phyloP scores from a whole-genome alignment of 2,797 vertebrate species.

The Chrysocyon brachyurus region DNA sequence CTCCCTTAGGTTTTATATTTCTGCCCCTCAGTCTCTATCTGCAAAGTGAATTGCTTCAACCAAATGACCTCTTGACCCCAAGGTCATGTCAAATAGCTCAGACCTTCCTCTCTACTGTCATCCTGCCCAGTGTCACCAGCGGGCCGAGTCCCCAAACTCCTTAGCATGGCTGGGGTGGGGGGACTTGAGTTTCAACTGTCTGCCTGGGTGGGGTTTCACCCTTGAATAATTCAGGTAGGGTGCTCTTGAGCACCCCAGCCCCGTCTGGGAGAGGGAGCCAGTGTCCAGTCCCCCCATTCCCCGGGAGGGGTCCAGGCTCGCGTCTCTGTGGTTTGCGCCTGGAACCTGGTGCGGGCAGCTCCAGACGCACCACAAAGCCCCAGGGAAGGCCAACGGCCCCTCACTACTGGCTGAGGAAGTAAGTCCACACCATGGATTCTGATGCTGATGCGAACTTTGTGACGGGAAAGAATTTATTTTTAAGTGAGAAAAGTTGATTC shows the following conservation, averaged over 20 bases:
- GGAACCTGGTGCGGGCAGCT: neutral
- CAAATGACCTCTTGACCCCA: neutral
- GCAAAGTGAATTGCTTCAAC: rapidly evolving
- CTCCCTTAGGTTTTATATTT: neutral
- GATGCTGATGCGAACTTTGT: neutral
- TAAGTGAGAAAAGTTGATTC: neutral
- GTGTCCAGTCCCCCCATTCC: neutral
- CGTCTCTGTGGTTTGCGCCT: rapidly evolving
- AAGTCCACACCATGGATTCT: rapidly evolving
- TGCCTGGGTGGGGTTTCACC: slow-evolving; percentile 74
- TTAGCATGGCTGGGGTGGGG: slow-evolving; percentile 38
- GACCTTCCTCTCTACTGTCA: no score
- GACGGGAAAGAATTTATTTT: neutral
- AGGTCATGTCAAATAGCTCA: neutral
- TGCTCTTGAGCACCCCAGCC: neutral
- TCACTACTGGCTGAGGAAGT: neutral
- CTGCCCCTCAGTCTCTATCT: neutral
- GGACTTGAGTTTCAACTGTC: slow-evolving; percentile 72
- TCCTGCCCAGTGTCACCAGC: slow-evolving; percentile 50
- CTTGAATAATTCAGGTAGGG: slow-evolving; percentile 77
- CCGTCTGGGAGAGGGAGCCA: slow-evolving; percentile 61
- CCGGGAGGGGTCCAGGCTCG: neutral
- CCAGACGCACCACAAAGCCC: rapidly evolving
- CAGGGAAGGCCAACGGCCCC: neutral
- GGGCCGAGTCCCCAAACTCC: slow-evolving; percentile 62